Conservation (phyloP, 1,140 invertebrate genomes). For the Heterodera carotae region DNA sequence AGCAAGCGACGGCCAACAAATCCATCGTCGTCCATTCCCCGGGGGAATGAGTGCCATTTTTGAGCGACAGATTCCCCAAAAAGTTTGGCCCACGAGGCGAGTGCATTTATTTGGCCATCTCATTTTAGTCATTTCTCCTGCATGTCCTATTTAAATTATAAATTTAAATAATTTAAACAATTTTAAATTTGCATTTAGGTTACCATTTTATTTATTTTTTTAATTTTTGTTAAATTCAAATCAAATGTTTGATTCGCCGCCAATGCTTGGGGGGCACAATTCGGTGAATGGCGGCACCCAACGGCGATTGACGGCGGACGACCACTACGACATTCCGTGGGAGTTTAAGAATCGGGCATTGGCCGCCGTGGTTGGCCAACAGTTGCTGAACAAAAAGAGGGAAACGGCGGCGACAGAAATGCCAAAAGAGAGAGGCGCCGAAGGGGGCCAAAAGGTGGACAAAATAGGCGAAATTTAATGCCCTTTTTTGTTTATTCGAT, state of each 20-base stretch:
- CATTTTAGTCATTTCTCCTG: neutral
- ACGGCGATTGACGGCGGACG: neutral
- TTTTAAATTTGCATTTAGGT: neutral
- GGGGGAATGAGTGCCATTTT: neutral
- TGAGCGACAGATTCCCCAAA: neutral
- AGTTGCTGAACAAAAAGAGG: constrained; percentile 9
- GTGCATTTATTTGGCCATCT: neutral
- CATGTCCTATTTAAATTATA: too few relatives aligned
- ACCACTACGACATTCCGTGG: constrained; percentile 42
- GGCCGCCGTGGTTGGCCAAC: constrained; percentile 26
- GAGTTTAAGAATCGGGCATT: constrained; percentile 38
- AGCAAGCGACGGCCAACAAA: neutral
- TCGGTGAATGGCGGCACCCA: neutral
- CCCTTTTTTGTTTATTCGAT: too few relatives aligned
- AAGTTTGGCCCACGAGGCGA: neutral
- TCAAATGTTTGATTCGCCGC: neutral
- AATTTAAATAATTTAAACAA: neutral
- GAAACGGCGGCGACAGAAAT: neutral
- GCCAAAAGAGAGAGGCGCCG: neutral
- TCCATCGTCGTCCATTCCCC: constrained; percentile 14
- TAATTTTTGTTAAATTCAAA: neutral
- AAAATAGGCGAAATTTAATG: too few relatives aligned
- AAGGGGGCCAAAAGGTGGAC: too few relatives aligned
- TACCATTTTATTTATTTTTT: neutral
- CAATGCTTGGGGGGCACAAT: neutral